These are phyloP conservation scores for Cryptus armator DNA, from an alignment of 2,888 invertebrate species.

Conservation along the genomic window DNA sequence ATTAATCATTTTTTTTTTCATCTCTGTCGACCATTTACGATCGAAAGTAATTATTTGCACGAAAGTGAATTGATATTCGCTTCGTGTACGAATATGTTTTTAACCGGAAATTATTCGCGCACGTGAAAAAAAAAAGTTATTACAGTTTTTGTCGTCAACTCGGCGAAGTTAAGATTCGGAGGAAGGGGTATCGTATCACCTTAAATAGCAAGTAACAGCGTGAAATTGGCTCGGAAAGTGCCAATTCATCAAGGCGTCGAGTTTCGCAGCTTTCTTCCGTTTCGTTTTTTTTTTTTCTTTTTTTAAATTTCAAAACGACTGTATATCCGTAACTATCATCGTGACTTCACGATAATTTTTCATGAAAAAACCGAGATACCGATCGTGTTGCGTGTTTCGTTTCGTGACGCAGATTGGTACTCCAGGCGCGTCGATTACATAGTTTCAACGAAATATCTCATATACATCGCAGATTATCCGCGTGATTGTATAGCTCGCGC, in stretches of 20 bases:
- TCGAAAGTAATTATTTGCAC: too few relatives aligned
- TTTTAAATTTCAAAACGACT: background rate
- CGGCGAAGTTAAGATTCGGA: too few relatives aligned
- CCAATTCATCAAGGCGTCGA: background rate
- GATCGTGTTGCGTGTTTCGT: constrained; percentile 9
- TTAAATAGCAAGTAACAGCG: background rate
- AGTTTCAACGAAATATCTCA: constrained; percentile 14
- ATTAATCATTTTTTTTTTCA: too few relatives aligned
- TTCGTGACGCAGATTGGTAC: constrained; percentile 14
- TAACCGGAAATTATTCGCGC: too few relatives aligned
- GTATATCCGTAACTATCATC: background rate
- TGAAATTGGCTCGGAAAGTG: background rate
- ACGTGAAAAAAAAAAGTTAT: too few relatives aligned
- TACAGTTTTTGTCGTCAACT: too few relatives aligned
- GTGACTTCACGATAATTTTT: background rate
- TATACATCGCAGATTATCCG: constrained; percentile 8
- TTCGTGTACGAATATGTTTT: too few relatives aligned
- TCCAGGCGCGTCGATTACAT: constrained; percentile 19
- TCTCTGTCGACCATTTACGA: too few relatives aligned
- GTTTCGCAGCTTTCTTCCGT: background rate
- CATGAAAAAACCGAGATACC: background rate
- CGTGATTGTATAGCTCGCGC: constrained; percentile 9
- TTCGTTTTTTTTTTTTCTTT: background rate
- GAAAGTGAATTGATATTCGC: too few relatives aligned
- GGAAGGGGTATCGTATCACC: too few relatives aligned